These are phyloP conservation scores for Trinectes maculatus DNA, from an alignment of 2,113 vertebrate genomes.

Conservation along the genomic window DNA sequence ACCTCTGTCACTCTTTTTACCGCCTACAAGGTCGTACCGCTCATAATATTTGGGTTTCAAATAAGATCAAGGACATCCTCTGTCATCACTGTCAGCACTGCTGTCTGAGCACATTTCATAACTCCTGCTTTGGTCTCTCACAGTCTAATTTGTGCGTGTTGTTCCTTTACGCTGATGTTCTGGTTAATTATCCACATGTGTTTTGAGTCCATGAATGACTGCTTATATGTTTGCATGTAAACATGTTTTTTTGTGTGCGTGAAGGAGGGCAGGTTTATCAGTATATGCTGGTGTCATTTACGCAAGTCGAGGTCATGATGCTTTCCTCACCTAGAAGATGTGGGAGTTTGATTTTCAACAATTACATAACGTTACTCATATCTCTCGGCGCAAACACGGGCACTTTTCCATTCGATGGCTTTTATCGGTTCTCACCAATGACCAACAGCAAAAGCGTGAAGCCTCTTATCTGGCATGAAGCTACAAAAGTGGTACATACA, in stretches of 20 bases:
- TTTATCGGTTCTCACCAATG: neutral
- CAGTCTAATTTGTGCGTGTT: neutral
- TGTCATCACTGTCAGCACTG: slow-evolving; percentile 40
- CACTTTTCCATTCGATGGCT: slow-evolving; percentile 15
- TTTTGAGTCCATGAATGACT: neutral
- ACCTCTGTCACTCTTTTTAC: slow-evolving; percentile 20
- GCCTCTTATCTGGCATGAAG: slow-evolving; percentile 26
- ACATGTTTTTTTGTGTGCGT: slow-evolving; percentile 14
- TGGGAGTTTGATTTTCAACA: slow-evolving; percentile 16
- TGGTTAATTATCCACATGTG: slow-evolving; percentile 8
- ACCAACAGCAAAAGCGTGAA: neutral
- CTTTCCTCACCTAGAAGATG: neutral
- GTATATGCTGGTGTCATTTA: neutral
- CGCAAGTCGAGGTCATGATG: neutral
- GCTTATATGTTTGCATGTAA: slow-evolving; percentile 14
- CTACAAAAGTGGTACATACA: slow-evolving; percentile 3
- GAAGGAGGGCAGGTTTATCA: neutral
- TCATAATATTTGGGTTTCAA: slow-evolving; percentile 76
- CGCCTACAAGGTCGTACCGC: slow-evolving; percentile 37
- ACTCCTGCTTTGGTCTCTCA: slow-evolving; percentile 22
- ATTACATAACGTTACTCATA: slow-evolving; percentile 37
- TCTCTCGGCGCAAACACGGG: slow-evolving; percentile 9
- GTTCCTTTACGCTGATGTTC: neutral
- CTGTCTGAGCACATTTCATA: slow-evolving; percentile 57
- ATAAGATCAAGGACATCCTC: slow-evolving; percentile 57